These are phyloP conservation scores for Helicoverpa zea DNA, from an alignment of 1,140 invertebrate genomes.

Conservation along the genomic window DNA sequence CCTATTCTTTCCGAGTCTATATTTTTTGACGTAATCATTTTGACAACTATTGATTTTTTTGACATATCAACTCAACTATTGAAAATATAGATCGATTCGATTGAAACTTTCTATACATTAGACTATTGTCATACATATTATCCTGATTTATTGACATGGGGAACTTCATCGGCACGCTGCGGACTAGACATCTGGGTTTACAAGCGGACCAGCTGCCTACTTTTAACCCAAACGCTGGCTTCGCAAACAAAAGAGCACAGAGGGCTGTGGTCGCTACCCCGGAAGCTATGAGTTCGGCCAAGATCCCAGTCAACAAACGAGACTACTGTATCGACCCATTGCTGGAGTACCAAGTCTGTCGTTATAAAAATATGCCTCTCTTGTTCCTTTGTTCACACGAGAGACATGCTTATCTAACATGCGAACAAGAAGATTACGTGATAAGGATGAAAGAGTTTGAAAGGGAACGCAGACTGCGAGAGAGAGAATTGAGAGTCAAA, in stretches of 20 bases:
- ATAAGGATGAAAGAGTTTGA: constrained; percentile 95
- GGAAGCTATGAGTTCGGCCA: constrained; percentile 92
- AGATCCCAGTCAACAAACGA: constrained; percentile 89
- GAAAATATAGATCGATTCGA: neutral
- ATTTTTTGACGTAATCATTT: no score
- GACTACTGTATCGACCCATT: constrained; percentile 95
- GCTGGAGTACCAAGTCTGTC: constrained; percentile 89
- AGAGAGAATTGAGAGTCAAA: constrained; percentile 87
- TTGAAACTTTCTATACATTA: no score
- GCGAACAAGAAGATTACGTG: constrained; percentile 93
- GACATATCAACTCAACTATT: constrained; percentile 14
- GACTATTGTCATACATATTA: neutral
- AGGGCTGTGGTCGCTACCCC: constrained; percentile 89
- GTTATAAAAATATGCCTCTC: constrained; percentile 90
- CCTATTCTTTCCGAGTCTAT: no score
- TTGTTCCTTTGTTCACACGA: constrained; percentile 89
- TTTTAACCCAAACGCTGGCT: constrained; percentile 92
- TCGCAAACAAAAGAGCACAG: constrained; percentile 89
- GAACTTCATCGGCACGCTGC: constrained; percentile 76
- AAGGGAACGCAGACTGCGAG: constrained; percentile 92
- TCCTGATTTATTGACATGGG: constrained; percentile 54
- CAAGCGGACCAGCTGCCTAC: constrained; percentile 87
- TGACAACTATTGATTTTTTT: constrained; percentile 1
- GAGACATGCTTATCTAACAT: constrained; percentile 90
- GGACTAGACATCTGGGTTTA: constrained; percentile 86